Percentiles rank a stretch among this genome's conserved stretches.
Evolutionary conservation across 1,140 invertebrate species (phyloP).

Genomic region (Limonius californicus): DNA sequence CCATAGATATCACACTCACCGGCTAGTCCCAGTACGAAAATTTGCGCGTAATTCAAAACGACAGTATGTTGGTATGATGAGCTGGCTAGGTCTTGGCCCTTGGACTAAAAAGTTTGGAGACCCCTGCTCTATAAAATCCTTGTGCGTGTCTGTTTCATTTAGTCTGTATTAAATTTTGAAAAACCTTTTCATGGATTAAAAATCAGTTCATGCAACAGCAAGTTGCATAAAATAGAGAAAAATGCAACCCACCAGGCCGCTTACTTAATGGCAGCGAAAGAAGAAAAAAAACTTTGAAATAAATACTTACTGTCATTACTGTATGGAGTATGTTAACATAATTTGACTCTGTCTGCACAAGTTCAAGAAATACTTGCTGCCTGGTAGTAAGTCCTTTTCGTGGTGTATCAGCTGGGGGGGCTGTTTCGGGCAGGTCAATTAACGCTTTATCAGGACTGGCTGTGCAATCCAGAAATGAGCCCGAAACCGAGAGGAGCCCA

Average conservation of each 20-base stretch:
- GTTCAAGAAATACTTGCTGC: conserved; percentile 87
- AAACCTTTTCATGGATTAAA: too few relatives aligned
- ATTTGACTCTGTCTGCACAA: conserved; percentile 94
- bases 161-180: too few relatives aligned
- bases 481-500: conserved; percentile 75
- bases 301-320: conserved; percentile 77
- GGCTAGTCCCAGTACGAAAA: too few relatives aligned
- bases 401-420: conserved; percentile 55
- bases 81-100: too few relatives aligned
- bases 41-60: too few relatives aligned
- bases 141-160: too few relatives aligned
- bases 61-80: too few relatives aligned
- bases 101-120: too few relatives aligned
- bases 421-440: conserved; percentile 43
- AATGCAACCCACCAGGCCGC: not conserved
- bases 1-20: too few relatives aligned
- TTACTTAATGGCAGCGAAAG: not conserved
- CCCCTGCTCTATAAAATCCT: too few relatives aligned
- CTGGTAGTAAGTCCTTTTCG: conserved; percentile 69
- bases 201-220: too few relatives aligned
- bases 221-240: not conserved
- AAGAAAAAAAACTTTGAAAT: not conserved
- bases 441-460: conserved; percentile 62
- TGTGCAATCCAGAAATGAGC: conserved; percentile 83
- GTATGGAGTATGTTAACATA: conserved; percentile 94